Evolutionary conservation across 2,113 vertebrate genomes (phyloP).

Genomic region (Corythornis cristatus): DNA sequence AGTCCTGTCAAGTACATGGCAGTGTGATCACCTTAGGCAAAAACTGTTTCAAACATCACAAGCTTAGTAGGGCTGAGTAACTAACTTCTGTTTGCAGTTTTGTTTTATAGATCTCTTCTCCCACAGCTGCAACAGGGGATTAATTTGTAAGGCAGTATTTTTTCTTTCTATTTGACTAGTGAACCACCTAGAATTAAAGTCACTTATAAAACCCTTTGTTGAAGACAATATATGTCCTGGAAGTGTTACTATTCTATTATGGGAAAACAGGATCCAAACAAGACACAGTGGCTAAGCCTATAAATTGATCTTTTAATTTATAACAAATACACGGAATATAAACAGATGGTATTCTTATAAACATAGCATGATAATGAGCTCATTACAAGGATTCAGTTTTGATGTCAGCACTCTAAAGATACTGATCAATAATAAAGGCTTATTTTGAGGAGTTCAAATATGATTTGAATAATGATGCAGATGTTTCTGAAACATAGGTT

Average conservation of each 20-base stretch:
- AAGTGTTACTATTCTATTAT: neutral
- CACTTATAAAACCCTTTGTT: neutral
- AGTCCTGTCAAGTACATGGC: neutral
- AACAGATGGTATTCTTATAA: constrained; percentile 7
- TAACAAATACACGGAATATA: constrained; percentile 3
- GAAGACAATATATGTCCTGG: neutral
- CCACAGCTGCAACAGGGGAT: neutral
- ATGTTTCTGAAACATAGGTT: neutral
- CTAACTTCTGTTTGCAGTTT: neutral
- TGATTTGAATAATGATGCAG: neutral
- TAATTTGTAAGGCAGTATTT: neutral
- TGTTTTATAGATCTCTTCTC: neutral
- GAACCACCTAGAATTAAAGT: neutral
- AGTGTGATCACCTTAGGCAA: neutral
- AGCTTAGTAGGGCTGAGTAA: neutral
- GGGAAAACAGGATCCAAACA: neutral
- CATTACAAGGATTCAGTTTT: constrained; percentile 40
- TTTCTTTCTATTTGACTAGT: neutral
- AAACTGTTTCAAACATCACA: neutral
- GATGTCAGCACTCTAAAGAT: neutral
- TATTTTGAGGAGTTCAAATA: constrained; percentile 11
- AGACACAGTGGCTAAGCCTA: neutral
- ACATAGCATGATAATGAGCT: constrained; percentile 12
- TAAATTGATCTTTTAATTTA: constrained; percentile 10
- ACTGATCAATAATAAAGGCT: constrained; percentile 26